Percentiles rank a stretch among this genome's conserved stretches.
These are phyloP conservation scores for Pantherophis alleghaniensis DNA, from an alignment of 2,797 vertebrate species.

Conservation along the genomic window DNA sequence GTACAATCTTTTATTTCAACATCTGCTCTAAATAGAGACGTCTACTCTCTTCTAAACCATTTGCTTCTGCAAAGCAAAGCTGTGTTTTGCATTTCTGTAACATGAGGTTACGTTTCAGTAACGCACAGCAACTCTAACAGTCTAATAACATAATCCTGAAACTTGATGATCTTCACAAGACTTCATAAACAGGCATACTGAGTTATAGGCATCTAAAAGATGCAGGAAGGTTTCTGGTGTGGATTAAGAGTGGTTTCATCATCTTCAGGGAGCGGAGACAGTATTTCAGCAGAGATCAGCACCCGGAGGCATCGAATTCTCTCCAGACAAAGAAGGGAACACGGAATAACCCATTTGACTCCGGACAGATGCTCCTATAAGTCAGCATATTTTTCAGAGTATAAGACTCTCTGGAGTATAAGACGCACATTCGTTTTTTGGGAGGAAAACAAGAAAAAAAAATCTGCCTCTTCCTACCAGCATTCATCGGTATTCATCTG, in stretches of 20 bases:
- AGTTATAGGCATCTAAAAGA: not conserved
- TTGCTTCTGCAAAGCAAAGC: not conserved
- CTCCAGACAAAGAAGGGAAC: not conserved
- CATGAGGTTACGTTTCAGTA: not conserved
- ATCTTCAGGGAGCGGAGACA: not conserved
- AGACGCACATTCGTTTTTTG: too few relatives aligned
- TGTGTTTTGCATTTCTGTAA: not conserved
- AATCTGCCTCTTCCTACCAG: too few relatives aligned
- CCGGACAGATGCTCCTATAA: not conserved
- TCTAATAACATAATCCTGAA: not conserved
- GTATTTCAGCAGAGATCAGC: not conserved
- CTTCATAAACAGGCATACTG: not conserved
- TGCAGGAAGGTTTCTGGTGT: not conserved
- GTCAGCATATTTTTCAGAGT: too few relatives aligned
- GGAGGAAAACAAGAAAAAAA: too few relatives aligned
- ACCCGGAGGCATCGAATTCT: not conserved
- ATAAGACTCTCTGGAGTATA: too few relatives aligned
- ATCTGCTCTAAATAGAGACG: not conserved
- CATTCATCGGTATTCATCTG: too few relatives aligned
- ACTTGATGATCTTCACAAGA: not conserved
- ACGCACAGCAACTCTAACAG: not conserved
- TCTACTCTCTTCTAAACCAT: not conserved
- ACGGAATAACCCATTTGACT: not conserved
- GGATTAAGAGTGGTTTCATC: not conserved
- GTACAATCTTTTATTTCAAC: not conserved